Evolutionary conservation across 2,797 vertebrate species (phyloP).

Genomic region (Vireo griseus): DNA sequence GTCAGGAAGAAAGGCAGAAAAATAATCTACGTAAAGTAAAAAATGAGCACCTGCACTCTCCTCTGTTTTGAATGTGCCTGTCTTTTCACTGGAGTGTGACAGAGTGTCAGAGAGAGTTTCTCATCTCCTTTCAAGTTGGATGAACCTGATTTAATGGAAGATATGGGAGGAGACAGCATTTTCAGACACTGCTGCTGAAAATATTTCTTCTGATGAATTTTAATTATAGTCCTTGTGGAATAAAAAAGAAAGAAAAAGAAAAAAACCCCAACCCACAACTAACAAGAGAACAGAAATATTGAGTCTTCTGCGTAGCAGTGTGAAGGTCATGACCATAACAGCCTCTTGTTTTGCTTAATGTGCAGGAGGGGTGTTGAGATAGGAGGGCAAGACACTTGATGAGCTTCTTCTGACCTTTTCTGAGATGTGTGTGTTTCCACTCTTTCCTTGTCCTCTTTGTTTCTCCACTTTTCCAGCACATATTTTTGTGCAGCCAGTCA

Average conservation of each 20-base stretch:
- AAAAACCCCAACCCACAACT: accelerated
- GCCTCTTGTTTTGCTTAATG: not conserved
- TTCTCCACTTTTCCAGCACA: not conserved
- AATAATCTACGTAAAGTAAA: slow-evolving; percentile 29
- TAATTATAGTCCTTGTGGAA: slow-evolving; percentile 25
- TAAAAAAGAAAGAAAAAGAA: not conserved
- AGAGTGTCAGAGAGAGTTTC: slow-evolving; percentile 32
- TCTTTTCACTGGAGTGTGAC: slow-evolving; percentile 48
- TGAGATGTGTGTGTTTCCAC: not conserved
- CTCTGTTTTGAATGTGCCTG: slow-evolving; percentile 5
- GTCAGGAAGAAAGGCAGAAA: slow-evolving; percentile 49
- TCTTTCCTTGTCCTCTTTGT: not conserved
- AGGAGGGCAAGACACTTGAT: not conserved
- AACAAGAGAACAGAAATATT: not conserved
- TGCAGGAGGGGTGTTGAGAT: not conserved
- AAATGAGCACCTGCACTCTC: slow-evolving; percentile 53
- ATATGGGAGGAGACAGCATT: not conserved
- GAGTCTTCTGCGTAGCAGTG: not conserved
- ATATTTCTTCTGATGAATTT: slow-evolving; percentile 31
- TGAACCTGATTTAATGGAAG: slow-evolving; percentile 53
- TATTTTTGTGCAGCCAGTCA: not conserved
- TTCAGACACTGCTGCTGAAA: slow-evolving; percentile 9
- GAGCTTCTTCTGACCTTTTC: not conserved
- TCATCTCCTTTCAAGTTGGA: slow-evolving; percentile 48
- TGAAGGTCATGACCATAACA: not conserved